phyloP scores from a whole-genome alignment of 1,140 invertebrate genomes.

The Belonocnema kinseyi region DNA sequence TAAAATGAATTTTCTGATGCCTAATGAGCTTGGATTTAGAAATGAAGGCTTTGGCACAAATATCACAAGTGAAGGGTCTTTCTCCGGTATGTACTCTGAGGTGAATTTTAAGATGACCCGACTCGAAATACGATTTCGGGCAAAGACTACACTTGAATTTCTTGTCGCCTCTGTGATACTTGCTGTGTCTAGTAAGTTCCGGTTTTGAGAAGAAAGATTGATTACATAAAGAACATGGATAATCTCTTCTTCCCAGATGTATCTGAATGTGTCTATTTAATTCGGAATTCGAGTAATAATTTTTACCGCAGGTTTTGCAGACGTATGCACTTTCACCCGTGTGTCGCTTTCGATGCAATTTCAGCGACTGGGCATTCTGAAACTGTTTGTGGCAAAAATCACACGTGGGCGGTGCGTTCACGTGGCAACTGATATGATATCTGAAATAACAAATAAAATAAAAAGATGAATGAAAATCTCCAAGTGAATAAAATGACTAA shows the following conservation, averaged over 20 bases:
- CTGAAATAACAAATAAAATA: slow-evolving; percentile 40
- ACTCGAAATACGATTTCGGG: slow-evolving; percentile 63
- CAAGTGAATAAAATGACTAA: too few relatives aligned
- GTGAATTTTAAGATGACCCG: slow-evolving; percentile 76
- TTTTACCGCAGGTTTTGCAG: slow-evolving; percentile 56
- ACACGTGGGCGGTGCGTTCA: slow-evolving; percentile 54
- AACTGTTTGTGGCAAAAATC: slow-evolving; percentile 66
- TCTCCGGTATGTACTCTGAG: slow-evolving; percentile 74
- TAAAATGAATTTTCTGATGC: slow-evolving; percentile 58
- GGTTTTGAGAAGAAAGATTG: slow-evolving; percentile 61
- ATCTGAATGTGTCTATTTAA: slow-evolving; percentile 59
- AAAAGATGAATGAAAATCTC: background rate
- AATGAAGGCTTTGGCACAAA: slow-evolving; percentile 70
- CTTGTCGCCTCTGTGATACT: slow-evolving; percentile 62
- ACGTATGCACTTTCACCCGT: slow-evolving; percentile 53
- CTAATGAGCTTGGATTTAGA: slow-evolving; percentile 61
- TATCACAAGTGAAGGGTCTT: slow-evolving; percentile 69
- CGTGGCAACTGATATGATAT: slow-evolving; percentile 57
- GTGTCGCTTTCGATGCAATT: slow-evolving; percentile 72
- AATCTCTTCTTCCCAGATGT: slow-evolving; percentile 55
- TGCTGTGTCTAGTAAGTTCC: slow-evolving; percentile 60
- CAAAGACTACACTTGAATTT: slow-evolving; percentile 76
- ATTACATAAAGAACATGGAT: slow-evolving; percentile 56
- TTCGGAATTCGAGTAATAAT: slow-evolving; percentile 63
- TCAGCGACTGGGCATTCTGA: slow-evolving; percentile 68